A percentile compares a stretch with the other conserved stretches of the same genome.
Evolutionary conservation across 1,140 invertebrate species (phyloP).

Genomic region (Cecropterus lyciades): DNA sequence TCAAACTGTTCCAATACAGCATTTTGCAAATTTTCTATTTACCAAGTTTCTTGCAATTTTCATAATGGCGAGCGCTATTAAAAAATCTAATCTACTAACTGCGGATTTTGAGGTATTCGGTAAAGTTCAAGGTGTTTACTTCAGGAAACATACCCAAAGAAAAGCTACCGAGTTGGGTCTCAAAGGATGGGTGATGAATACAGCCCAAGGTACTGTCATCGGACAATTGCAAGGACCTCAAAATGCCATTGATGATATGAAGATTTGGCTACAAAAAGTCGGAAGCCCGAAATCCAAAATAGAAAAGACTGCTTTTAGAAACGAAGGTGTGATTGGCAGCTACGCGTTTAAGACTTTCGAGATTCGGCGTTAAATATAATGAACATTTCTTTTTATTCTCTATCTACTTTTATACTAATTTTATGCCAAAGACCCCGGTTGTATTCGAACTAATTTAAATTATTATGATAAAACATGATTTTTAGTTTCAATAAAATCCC

Average conservation of each 20-base stretch:
- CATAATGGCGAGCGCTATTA: conserved; percentile 50
- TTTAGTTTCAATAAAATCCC: no score
- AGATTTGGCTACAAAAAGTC: conserved; percentile 85
- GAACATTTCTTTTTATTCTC: no score
- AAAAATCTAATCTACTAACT: conserved; percentile 49
- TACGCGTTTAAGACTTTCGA: conserved; percentile 67
- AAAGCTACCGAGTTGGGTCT: conserved; percentile 84
- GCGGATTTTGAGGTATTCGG: conserved; percentile 85
- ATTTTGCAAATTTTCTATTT: conserved; percentile 19
- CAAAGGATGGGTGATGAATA: conserved; percentile 89
- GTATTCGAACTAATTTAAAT: neutral
- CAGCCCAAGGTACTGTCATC: conserved; percentile 85
- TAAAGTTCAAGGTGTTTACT: conserved; percentile 85
- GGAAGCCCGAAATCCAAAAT: conserved; percentile 87
- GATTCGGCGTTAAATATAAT: conserved; percentile 58
- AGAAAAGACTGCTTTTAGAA: conserved; percentile 85
- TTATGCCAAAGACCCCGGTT: no score
- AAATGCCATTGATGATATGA: conserved; percentile 85
- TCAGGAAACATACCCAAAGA: conserved; percentile 86
- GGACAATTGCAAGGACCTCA: conserved; percentile 86
- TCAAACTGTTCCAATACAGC: conserved; percentile 11
- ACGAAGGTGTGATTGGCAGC: conserved; percentile 62
- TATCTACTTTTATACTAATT: conserved; percentile 12
- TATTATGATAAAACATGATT: neutral
- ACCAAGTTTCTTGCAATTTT: conserved; percentile 5